Percentiles rank a stretch among this genome's conserved stretches.
Conservation (phyloP, 2,888 invertebrate species). For the Sinelater perroti region DNA sequence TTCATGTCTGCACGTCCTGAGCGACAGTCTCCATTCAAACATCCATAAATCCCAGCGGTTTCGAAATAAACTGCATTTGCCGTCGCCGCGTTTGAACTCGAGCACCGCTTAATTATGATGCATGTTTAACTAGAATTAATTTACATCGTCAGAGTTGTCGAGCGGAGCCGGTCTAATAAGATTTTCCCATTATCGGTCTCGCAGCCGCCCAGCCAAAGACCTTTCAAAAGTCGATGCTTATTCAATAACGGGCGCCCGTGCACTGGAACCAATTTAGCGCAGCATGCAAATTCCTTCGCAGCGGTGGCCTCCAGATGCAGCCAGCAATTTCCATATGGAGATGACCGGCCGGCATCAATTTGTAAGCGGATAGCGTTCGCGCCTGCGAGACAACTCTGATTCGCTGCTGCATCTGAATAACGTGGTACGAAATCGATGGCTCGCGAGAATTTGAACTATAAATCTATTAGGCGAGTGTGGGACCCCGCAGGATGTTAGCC, state of each 20-base stretch:
- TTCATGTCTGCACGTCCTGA: too few relatives aligned
- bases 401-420: constrained; percentile 29
- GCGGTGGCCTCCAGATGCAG: constrained; percentile 31
- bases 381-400: constrained; percentile 11
- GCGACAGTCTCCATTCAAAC: too few relatives aligned
- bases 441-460: background rate
- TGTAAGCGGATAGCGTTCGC: constrained; percentile 36
- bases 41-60: too few relatives aligned
- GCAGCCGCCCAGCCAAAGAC: constrained; percentile 18
- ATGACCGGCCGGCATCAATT: constrained; percentile 39
- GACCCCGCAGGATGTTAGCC: constrained; percentile 3
- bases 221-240: constrained; percentile 23
- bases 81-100: too few relatives aligned
- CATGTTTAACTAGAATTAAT: constrained; percentile 27
- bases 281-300: constrained; percentile 30
- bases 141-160: constrained; percentile 10
- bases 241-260: constrained; percentile 17
- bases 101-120: too few relatives aligned
- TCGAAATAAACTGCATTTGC: too few relatives aligned
- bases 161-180: constrained; percentile 12
- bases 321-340: constrained; percentile 41
- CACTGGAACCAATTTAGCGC: constrained; percentile 22
- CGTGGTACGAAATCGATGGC: constrained; percentile 17
- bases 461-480: background rate
- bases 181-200: constrained; percentile 18